A percentile compares a stretch with the other conserved stretches of the same genome.
Conservation (phyloP, 2,888 invertebrate genomes). For the Plebejus anna region DNA sequence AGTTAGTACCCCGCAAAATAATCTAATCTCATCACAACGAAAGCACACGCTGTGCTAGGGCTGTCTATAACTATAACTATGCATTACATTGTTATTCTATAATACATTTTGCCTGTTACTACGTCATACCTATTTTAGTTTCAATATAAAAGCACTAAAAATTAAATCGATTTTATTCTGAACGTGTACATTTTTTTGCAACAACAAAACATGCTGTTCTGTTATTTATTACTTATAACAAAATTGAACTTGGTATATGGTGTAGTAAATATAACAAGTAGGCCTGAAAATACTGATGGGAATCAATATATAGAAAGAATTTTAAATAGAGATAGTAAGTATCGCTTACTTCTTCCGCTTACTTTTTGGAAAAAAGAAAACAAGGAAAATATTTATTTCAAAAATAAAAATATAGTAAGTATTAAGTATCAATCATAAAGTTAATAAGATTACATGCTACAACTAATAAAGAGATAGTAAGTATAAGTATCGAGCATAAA, state of each 20-base stretch:
- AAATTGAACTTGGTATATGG: not conserved
- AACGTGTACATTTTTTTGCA: not conserved
- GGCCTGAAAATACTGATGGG: not conserved
- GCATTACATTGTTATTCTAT: too few species aligned
- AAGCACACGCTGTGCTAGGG: too few species aligned
- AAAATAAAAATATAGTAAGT: too few species aligned
- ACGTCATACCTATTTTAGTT: not conserved
- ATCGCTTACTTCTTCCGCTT: not conserved
- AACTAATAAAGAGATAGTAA: too few species aligned
- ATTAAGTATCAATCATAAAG: too few species aligned
- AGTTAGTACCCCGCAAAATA: too few species aligned
- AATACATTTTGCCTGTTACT: not conserved
- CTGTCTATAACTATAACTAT: too few species aligned
- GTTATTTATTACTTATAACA: not conserved
- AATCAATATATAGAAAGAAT: not conserved
- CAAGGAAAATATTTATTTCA: too few species aligned
- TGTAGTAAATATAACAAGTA: slow-evolving; percentile 3
- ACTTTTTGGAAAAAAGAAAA: not conserved
- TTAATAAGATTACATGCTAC: too few species aligned
- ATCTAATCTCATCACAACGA: too few species aligned
- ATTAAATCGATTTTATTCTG: not conserved
- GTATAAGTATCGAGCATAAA: too few species aligned
- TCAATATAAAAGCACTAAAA: not conserved
- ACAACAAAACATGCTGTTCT: not conserved
- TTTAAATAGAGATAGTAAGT: slow-evolving; percentile 1